Conservation (phyloP, 2,888 invertebrate genomes). For the Lymantria dispar region DNA sequence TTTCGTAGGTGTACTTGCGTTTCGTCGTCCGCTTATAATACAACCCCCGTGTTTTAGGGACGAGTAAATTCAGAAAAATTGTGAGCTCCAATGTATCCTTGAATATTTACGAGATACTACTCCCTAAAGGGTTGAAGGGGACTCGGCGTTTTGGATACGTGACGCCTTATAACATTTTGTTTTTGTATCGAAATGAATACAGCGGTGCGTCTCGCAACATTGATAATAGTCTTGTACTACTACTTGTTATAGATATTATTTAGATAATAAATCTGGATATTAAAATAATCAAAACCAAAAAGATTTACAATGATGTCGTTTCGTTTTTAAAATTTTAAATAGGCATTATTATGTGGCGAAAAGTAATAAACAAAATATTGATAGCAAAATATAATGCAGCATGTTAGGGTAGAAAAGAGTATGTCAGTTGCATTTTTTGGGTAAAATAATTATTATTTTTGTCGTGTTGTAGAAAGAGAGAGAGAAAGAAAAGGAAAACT, state of each 20-base stretch:
- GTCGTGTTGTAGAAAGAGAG: too few species aligned
- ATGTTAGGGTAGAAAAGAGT: too few species aligned
- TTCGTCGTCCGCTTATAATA: slow-evolving; percentile 25
- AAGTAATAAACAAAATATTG: too few species aligned
- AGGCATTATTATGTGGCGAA: too few species aligned
- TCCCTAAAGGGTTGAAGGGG: slow-evolving; percentile 53
- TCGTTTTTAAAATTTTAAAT: too few species aligned
- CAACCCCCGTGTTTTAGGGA: slow-evolving; percentile 39
- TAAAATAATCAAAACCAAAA: too few species aligned
- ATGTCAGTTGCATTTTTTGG: too few species aligned
- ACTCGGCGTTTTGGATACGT: slow-evolving; percentile 40
- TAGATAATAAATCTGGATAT: too few species aligned
- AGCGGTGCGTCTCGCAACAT: slow-evolving; percentile 2
- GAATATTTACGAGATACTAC: slow-evolving; percentile 64
- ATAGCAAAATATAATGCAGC: too few species aligned
- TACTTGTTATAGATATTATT: background rate
- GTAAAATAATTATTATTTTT: too few species aligned
- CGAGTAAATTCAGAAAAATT: slow-evolving; percentile 63
- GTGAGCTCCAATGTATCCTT: slow-evolving; percentile 61
- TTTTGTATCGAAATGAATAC: slow-evolving; percentile 41
- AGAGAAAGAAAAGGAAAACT: too few species aligned
- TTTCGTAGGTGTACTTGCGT: background rate
- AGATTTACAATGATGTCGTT: too few species aligned
- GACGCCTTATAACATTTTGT: slow-evolving; percentile 56
- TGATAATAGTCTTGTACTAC: background rate